Conservation (phyloP, 2,888 invertebrate genomes). For the Strigamia transsilvanica region DNA sequence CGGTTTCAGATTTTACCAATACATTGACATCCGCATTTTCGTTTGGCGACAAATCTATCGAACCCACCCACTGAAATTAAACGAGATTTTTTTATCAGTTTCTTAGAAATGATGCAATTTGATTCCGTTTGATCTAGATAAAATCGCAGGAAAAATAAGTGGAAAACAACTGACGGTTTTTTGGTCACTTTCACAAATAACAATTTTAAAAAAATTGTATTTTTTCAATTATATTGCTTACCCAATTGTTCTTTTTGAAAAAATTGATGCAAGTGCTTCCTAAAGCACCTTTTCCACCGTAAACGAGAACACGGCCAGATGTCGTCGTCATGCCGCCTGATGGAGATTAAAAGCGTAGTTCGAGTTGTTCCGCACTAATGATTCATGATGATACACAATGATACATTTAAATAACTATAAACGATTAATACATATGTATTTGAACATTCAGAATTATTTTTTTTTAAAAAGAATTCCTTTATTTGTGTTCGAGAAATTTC, state of each 20-base stretch:
- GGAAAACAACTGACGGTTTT: no score
- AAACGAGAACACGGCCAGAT: constrained; percentile 75
- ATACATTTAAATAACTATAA: not conserved
- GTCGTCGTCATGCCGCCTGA: constrained; percentile 53
- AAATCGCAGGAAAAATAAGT: no score
- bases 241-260: constrained; percentile 89
- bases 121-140: not conserved
- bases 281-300: constrained; percentile 95
- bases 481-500: not conserved
- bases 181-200: not conserved
- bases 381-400: not conserved
- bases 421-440: not conserved
- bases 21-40: constrained; percentile 90
- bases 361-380: not conserved
- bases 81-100: constrained; percentile 49
- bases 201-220: not conserved
- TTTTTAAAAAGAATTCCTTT: not conserved
- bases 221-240: constrained; percentile 62
- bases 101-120: constrained; percentile 55
- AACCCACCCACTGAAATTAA: constrained; percentile 78
- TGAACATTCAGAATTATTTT: not conserved
- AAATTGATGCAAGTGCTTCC: constrained; percentile 87
- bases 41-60: constrained; percentile 82
- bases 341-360: not conserved
- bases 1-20: constrained; percentile 78